Conservation (phyloP, 2,797 vertebrate species). For the Babyrousa celebensis region DNA sequence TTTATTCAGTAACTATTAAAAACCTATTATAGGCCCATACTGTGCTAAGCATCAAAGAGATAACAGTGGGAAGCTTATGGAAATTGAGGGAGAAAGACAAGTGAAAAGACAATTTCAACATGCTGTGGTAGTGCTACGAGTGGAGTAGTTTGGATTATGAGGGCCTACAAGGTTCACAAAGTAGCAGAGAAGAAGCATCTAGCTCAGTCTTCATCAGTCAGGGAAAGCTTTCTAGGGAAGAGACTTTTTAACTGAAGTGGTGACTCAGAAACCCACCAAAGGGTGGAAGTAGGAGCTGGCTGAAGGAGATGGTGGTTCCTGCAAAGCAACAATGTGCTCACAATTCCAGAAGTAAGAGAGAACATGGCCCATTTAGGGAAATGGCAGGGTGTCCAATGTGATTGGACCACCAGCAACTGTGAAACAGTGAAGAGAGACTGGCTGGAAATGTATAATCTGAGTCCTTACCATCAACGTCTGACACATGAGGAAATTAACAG, state of each 20-base stretch:
- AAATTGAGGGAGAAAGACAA: background rate
- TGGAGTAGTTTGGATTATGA: background rate
- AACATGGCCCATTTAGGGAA: background rate
- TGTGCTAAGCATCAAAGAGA: background rate
- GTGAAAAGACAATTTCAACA: background rate
- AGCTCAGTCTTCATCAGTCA: background rate
- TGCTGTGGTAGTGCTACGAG: background rate
- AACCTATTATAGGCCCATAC: background rate
- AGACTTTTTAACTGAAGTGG: background rate
- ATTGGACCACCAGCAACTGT: background rate
- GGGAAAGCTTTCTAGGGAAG: background rate
- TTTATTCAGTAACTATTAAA: constrained; percentile 44
- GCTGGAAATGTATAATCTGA: background rate
- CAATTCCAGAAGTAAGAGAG: background rate
- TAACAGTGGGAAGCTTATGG: background rate
- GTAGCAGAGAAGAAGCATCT: background rate
- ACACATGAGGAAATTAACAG: background rate
- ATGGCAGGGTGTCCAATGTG: background rate
- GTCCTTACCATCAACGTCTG: background rate
- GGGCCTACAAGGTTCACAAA: background rate
- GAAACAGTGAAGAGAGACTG: background rate
- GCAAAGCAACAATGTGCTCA: background rate
- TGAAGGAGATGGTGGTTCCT: background rate
- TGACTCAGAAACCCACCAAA: background rate
- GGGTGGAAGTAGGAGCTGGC: background rate